phyloP scores from a whole-genome alignment of 2,888 invertebrate genomes.

The Phengaris alcon region DNA sequence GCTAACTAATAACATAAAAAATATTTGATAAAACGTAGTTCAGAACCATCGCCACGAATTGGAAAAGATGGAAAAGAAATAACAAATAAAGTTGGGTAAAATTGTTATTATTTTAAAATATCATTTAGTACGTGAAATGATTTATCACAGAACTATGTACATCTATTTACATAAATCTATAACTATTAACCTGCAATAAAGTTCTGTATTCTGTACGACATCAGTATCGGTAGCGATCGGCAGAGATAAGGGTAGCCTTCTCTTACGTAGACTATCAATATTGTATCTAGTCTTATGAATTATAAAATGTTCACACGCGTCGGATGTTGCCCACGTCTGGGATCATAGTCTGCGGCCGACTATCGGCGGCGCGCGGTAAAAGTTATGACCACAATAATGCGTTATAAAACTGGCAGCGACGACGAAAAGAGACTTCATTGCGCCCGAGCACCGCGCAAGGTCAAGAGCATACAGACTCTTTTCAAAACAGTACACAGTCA shows the following conservation, averaged over 20 bases:
- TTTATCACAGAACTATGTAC: too few species aligned
- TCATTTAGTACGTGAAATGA: too few species aligned
- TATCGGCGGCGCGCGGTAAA: constrained; percentile 51
- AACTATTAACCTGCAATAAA: too few species aligned
- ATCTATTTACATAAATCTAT: too few species aligned
- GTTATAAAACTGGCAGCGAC: constrained; percentile 70
- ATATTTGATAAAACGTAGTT: background rate
- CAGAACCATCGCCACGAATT: background rate
- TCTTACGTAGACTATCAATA: background rate
- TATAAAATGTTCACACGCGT: constrained; percentile 28
- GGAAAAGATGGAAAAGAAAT: background rate
- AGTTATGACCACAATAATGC: constrained; percentile 73
- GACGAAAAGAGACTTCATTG: constrained; percentile 71
- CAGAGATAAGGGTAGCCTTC: background rate
- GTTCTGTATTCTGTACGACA: background rate
- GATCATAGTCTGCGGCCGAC: constrained; percentile 34
- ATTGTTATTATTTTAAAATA: too few species aligned
- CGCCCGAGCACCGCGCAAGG: constrained; percentile 66
- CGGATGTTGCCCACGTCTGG: constrained; percentile 35
- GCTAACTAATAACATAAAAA: background rate
- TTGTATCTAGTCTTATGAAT: background rate
- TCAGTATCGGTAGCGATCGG: background rate
- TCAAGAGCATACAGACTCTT: constrained; percentile 69
- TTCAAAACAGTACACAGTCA: constrained; percentile 63
- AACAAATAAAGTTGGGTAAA: background rate